Evolutionary conservation across 2,113 vertebrate genomes (phyloP).

Genomic region (Rhizomys pruinosus): DNA sequence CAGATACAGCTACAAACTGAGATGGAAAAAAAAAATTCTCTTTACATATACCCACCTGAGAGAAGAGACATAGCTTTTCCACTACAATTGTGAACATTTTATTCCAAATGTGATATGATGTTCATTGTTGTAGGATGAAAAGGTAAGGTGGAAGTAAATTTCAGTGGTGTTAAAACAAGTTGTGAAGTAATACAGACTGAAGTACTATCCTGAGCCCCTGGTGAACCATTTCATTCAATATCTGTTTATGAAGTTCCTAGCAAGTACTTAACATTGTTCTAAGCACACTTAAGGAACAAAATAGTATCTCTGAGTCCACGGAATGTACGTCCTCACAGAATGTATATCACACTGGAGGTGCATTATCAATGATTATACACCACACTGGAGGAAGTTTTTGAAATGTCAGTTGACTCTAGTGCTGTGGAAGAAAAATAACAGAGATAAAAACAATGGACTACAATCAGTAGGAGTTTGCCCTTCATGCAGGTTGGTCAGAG

Average conservation of each 20-base stretch:
- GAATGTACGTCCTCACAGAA: background rate
- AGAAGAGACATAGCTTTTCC: background rate
- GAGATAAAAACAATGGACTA: background rate
- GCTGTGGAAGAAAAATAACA: background rate
- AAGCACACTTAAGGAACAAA: background rate
- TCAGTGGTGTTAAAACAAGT: background rate
- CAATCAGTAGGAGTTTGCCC: background rate
- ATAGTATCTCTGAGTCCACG: background rate
- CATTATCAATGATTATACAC: too few relatives aligned
- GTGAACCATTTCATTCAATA: background rate
- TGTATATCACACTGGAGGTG: too few relatives aligned
- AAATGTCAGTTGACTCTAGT: background rate
- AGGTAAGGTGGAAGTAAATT: slow-evolving; percentile 11
- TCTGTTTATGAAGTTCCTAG: background rate
- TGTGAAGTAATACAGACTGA: background rate
- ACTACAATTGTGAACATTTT: background rate
- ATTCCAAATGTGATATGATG: background rate
- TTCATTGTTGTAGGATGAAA: background rate
- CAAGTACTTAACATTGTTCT: background rate
- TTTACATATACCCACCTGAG: background rate
- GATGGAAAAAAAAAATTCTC: background rate
- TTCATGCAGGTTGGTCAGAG: background rate
- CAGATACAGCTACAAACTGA: background rate
- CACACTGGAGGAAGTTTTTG: background rate
- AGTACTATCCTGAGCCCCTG: background rate